Conservation (phyloP, 1,140 invertebrate species). For the Drosophila nikananu region DNA sequence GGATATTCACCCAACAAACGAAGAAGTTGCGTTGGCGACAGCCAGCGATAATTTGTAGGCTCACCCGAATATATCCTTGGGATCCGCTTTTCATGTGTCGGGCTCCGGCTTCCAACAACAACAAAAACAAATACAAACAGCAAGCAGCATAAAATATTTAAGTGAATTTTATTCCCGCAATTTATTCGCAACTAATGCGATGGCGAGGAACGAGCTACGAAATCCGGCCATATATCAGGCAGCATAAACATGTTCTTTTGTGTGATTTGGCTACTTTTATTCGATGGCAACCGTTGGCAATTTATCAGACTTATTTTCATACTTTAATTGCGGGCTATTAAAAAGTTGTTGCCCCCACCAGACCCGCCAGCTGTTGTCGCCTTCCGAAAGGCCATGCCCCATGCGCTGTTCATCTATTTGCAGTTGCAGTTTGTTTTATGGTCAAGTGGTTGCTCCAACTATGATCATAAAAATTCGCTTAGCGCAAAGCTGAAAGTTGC, state of each 20-base stretch:
- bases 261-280: slow-evolving; percentile 58
- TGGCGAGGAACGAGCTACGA: slow-evolving; percentile 7
- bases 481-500: slow-evolving; percentile 52
- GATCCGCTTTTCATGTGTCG: slow-evolving; percentile 58
- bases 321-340: slow-evolving; percentile 73
- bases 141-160: slow-evolving; percentile 69
- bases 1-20: slow-evolving; percentile 17
- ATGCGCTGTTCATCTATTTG: slow-evolving; percentile 61
- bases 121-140: neutral
- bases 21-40: slow-evolving; percentile 50
- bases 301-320: slow-evolving; percentile 54
- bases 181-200: slow-evolving; percentile 76
- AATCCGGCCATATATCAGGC: slow-evolving; percentile 46
- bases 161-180: slow-evolving; percentile 74
- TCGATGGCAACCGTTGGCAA: slow-evolving; percentile 35
- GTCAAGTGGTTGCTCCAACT: slow-evolving; percentile 30
- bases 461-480: slow-evolving; percentile 68
- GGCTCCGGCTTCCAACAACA: slow-evolving; percentile 17
- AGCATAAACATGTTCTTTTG: slow-evolving; percentile 69
- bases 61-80: slow-evolving; percentile 50
- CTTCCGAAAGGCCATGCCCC: slow-evolving; percentile 36
- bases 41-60: slow-evolving; percentile 72
- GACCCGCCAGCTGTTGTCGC: slow-evolving; percentile 63
- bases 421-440: slow-evolving; percentile 65
- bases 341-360: slow-evolving; percentile 75